These are phyloP conservation scores for Petrocephalus schoutedeni DNA, from an alignment of 2,797 vertebrate genomes.

Conservation along the genomic window DNA sequence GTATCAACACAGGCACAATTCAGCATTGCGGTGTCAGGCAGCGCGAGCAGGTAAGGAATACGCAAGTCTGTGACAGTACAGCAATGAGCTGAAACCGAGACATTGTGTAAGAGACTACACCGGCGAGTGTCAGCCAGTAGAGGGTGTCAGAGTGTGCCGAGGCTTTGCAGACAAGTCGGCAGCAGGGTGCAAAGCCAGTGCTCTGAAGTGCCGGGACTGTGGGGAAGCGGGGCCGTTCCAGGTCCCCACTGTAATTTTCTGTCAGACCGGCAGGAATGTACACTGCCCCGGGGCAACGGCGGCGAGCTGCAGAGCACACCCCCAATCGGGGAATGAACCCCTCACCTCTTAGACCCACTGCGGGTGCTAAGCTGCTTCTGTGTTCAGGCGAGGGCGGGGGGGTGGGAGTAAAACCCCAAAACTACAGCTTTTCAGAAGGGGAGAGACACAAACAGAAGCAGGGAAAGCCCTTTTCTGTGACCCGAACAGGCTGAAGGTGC, in stretches of 20 bases:
- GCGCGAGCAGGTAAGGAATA: background rate
- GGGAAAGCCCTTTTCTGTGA: background rate
- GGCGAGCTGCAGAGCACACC: constrained; percentile 44
- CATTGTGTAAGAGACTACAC: background rate
- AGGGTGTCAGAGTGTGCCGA: background rate
- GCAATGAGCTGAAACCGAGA: background rate
- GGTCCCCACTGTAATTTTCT: constrained; percentile 64
- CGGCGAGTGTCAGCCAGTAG: background rate
- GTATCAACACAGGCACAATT: background rate
- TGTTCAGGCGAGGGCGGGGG: constrained; percentile 17
- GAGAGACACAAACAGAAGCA: background rate
- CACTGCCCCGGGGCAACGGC: constrained; percentile 47
- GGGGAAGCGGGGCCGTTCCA: constrained; percentile 48
- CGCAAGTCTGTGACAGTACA: background rate
- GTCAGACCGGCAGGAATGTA: constrained; percentile 53
- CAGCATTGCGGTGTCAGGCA: background rate
- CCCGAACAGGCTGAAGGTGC: background rate
- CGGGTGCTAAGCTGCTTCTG: constrained; percentile 53
- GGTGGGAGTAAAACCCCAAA: background rate
- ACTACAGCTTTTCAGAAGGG: background rate
- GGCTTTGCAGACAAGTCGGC: constrained; percentile 8
- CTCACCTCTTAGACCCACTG: constrained; percentile 53
- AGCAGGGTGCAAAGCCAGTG: constrained; percentile 28
- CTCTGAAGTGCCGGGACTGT: constrained; percentile 31
- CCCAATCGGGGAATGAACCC: constrained; percentile 53